Evolutionary conservation across 2,113 vertebrate species (phyloP).

Genomic region (Halichoerus grypus): DNA sequence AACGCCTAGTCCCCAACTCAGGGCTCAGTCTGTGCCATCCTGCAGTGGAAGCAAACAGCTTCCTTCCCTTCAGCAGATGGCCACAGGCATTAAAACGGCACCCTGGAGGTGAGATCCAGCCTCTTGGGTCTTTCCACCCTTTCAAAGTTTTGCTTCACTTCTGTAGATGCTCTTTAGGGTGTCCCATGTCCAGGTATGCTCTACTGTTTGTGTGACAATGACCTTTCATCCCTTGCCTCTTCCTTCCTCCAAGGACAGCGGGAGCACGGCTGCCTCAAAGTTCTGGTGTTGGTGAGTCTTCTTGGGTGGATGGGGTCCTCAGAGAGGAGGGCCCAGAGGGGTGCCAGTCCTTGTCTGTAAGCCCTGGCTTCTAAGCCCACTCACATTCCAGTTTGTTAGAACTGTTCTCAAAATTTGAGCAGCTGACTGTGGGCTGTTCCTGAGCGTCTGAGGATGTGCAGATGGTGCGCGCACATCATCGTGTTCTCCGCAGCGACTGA

Average conservation of each 20-base stretch:
- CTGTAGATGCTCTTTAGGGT: neutral
- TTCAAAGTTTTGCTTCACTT: neutral
- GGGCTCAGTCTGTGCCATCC: neutral
- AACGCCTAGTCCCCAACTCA: neutral
- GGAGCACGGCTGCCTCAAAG: neutral
- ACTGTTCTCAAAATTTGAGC: neutral
- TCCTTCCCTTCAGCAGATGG: neutral
- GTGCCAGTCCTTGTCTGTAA: neutral
- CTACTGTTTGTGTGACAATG: neutral
- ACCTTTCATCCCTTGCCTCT: neutral
- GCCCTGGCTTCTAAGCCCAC: neutral
- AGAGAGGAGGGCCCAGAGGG: neutral
- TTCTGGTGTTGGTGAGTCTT: neutral
- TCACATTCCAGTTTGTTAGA: neutral
- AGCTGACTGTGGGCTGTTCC: neutral
- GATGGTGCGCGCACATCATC: neutral
- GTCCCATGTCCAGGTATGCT: neutral
- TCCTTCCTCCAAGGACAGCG: neutral
- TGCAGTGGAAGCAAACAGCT: neutral
- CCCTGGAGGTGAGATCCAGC: neutral
- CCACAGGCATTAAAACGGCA: accelerated
- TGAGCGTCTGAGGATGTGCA: neutral
- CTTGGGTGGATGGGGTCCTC: neutral
- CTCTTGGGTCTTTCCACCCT: neutral
- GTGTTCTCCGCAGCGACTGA: neutral